Conservation (phyloP, 2,113 vertebrate genomes). For the Halcyon senegalensis region DNA sequence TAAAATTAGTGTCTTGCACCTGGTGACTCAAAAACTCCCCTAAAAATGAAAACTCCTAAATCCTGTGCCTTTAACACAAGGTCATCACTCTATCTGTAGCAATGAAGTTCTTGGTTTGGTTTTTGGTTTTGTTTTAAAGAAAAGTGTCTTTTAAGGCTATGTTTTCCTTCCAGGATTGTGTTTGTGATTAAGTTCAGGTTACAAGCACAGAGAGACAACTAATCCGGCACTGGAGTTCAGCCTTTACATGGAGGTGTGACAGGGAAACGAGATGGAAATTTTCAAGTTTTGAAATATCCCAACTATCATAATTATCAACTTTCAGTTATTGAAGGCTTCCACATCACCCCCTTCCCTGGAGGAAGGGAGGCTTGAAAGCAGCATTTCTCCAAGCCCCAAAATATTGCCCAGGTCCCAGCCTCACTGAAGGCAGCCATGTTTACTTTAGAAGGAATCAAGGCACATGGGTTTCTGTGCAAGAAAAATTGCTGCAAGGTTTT, state of each 20-base stretch:
- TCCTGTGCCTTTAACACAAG: neutral
- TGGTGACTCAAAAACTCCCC: neutral
- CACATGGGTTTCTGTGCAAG: neutral
- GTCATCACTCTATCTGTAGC: neutral
- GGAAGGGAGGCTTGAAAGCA: neutral
- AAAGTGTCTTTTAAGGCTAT: neutral
- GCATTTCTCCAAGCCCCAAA: neutral
- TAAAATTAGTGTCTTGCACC: neutral
- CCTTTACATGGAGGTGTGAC: accelerated
- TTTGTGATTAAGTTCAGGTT: neutral
- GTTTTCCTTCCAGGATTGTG: neutral
- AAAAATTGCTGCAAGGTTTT: neutral
- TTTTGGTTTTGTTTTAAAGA: neutral
- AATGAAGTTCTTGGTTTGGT: neutral
- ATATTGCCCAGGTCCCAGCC: neutral
- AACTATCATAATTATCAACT: neutral
- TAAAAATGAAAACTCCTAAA: neutral
- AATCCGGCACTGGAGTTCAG: neutral
- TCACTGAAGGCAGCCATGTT: accelerated
- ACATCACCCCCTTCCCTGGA: neutral
- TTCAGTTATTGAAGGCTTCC: neutral
- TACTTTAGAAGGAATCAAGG: neutral
- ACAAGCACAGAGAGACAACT: neutral
- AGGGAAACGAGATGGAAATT: neutral
- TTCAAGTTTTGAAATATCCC: neutral